A percentile compares a stretch with the other conserved stretches of the same genome.
phyloP scores from a whole-genome alignment of 2,888 invertebrate species.

The Bembecia ichneumoniformis region DNA sequence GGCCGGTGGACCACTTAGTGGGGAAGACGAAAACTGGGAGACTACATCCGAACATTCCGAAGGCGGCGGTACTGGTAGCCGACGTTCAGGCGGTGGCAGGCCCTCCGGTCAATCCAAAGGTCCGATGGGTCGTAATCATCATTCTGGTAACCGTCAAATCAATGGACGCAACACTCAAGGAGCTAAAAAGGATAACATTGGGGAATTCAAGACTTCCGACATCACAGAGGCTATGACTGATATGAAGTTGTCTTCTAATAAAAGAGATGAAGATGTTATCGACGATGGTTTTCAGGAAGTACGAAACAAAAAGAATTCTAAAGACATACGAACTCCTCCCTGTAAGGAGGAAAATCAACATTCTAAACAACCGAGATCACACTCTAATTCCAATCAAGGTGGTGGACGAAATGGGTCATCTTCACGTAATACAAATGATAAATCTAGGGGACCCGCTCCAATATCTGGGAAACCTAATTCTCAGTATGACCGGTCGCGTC shows the following conservation, averaged over 20 bases:
- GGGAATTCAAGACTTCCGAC: conserved; percentile 48
- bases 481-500: conserved; percentile 65
- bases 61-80: conserved; percentile 41
- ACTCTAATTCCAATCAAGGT: conserved; percentile 55
- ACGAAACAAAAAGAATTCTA: conserved; percentile 82
- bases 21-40: conserved; percentile 81
- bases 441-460: conserved; percentile 44
- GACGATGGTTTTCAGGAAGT: conserved; percentile 89
- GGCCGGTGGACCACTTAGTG: conserved; percentile 43
- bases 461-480: conserved; percentile 41
- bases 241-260: conserved; percentile 41
- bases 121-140: conserved; percentile 47
- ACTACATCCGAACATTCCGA: conserved; percentile 89
- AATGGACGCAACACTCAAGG: conserved; percentile 38
- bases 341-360: conserved; percentile 47
- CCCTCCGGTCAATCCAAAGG: conserved; percentile 35
- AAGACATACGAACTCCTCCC: conserved; percentile 62
- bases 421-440: conserved; percentile 53
- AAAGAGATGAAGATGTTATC: conserved; percentile 66
- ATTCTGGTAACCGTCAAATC: conserved; percentile 41
- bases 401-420: conserved; percentile 58
- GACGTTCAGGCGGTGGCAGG: conserved; percentile 40
- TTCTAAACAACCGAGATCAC: conserved; percentile 55
- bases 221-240: conserved; percentile 56
- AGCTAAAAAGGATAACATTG: conserved; percentile 38